Base-by-base conservation (phyloP, 2,797 vertebrate species). In the Aselliscus stoliczkanus region DNA sequence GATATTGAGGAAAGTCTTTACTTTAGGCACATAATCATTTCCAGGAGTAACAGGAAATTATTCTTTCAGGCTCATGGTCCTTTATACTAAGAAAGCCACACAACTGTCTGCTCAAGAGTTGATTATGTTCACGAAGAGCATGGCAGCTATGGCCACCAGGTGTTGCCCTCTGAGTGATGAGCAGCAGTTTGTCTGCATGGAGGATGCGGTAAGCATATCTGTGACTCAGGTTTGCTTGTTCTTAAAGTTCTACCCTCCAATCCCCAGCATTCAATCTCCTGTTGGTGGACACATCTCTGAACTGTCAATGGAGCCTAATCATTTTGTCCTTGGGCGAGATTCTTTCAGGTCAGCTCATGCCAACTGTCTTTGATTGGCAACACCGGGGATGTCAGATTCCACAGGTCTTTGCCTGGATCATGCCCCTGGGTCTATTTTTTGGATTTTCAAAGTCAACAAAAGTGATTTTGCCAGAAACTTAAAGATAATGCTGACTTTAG, bases 61-160 rank as follows among this genome's bases (percentile, higher is more conserved):
- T 84, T 67, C 0, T 98, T 98, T 93, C 89, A 98, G 98, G 58
- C 79, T 98, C 25, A 70, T 97, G 67, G 0, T 95, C 39, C 93
- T 86, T 62, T 98, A 98, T 52, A 94, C 89, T 69, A 97, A 95
- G 96, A 98, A 95, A 97, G 97, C 97, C 76, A 98, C 98, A 1
- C 96, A 98, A 72, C 91, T 97, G 9, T 39, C 96, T 25, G 15
- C 65, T 0, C 20, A 96, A 4, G 97, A 98, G 39, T 86, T 98
- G 72, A 67, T 96, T 20, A 15, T 37, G 9, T 79, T 97, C 69
- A 95, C 93, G 1, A 95, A 93, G 72, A 72, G 95, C 31, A 95
- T 98, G 79, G 93, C 79, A 3, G 23, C 44, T 0, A 5, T 97
- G 0, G 94, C 93, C 5, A 67, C 73, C 52, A 97, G 85, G 15